These are phyloP conservation scores for Endotricha flammealis DNA, from an alignment of 2,888 invertebrate species.

Conservation along the genomic window DNA sequence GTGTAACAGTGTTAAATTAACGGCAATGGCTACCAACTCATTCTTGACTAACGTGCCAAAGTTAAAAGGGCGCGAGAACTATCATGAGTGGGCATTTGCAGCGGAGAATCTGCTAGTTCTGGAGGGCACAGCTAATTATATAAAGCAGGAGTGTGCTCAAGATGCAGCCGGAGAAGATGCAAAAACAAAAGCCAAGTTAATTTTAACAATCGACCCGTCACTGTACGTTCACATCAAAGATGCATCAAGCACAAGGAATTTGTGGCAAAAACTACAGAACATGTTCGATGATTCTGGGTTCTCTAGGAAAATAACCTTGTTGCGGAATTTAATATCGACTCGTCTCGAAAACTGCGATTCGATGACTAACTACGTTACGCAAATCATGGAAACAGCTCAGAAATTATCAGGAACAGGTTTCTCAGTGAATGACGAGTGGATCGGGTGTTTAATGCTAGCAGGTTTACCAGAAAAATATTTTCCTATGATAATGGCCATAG, in stretches of 20 bases:
- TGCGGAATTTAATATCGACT: background rate
- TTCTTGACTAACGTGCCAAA: constrained; percentile 11
- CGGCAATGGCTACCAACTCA: too few species aligned
- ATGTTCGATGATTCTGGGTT: constrained; percentile 1
- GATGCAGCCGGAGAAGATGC: constrained; percentile 9
- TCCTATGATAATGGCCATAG: constrained; percentile 21
- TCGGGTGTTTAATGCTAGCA: constrained; percentile 14
- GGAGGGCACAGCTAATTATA: constrained; percentile 14
- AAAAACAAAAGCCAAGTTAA: constrained; percentile 2
- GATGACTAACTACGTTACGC: background rate
- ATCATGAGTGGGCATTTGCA: constrained; percentile 22
- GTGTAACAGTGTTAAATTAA: too few species aligned
- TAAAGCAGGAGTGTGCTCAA: constrained; percentile 9
- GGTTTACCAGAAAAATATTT: constrained; percentile 15
- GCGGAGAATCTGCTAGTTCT: constrained; percentile 21
- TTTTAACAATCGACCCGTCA: constrained; percentile 2
- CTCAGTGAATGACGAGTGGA: constrained; percentile 2
- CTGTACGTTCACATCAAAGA: constrained; percentile 4
- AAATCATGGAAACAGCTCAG: background rate
- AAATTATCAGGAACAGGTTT: background rate
- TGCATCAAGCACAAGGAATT: background rate
- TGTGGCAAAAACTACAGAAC: background rate
- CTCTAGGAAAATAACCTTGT: background rate
- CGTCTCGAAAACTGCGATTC: background rate
- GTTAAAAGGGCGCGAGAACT: constrained; percentile 16